A percentile compares a stretch with the other conserved stretches of the same genome.
Conservation (phyloP, 2,797 vertebrate species). For the Pseudochirops corinnae region DNA sequence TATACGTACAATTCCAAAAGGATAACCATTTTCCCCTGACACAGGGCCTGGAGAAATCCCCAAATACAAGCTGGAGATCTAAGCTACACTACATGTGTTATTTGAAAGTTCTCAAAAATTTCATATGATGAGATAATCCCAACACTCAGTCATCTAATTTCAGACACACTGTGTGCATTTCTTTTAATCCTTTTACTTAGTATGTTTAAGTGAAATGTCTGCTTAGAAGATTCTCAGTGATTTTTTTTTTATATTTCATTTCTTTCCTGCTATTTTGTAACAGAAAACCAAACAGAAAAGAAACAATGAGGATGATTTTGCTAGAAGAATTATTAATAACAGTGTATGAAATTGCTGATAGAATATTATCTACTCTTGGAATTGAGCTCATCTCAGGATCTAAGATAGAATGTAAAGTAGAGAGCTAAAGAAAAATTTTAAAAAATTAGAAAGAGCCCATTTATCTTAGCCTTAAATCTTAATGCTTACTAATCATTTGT, state of each 20-base stretch:
- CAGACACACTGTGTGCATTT: neutral
- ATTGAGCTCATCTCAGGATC: neutral
- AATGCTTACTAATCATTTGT: neutral
- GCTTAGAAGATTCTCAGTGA: neutral
- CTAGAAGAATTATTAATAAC: neutral
- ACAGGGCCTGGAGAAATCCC: neutral
- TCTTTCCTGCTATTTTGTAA: neutral
- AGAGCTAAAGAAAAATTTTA: neutral
- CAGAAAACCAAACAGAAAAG: neutral
- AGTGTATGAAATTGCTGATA: neutral
- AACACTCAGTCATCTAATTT: neutral
- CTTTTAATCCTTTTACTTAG: neutral
- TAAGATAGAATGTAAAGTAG: neutral
- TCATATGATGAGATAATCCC: neutral
- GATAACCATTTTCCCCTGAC: neutral
- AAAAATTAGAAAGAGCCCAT: neutral
- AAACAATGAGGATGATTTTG: neutral
- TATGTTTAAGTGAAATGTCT: neutral
- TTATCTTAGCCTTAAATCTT: neutral
- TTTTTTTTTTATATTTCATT: neutral
- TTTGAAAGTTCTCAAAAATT: neutral
- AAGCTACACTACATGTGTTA: neutral
- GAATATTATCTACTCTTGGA: neutral
- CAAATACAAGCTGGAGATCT: neutral
- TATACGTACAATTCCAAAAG: neutral